phyloP scores from a whole-genome alignment of 2,113 vertebrate species.

The Bos javanicus region DNA sequence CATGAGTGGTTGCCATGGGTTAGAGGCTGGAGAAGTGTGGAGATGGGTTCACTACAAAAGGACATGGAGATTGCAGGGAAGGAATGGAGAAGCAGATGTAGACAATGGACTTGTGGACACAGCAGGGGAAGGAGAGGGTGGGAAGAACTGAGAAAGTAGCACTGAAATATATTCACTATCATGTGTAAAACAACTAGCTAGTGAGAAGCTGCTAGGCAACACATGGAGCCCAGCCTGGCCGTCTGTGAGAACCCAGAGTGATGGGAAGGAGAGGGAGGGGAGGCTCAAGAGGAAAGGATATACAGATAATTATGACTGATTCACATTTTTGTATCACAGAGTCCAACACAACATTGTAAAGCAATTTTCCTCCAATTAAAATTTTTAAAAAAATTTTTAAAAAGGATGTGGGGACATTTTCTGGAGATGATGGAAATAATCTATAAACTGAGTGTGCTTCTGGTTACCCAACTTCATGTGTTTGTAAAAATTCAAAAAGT shows the following conservation, averaged over 20 bases:
- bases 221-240: neutral
- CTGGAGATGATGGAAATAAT: neutral
- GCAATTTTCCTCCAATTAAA: neutral
- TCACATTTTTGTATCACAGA: neutral
- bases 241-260: neutral
- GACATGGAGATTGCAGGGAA: neutral
- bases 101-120: neutral
- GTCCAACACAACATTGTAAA: neutral
- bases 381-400: neutral
- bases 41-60: neutral
- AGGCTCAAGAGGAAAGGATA: neutral
- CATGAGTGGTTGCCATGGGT: neutral
- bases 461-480: neutral
- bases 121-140: neutral
- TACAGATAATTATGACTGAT: neutral
- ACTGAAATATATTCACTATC: neutral
- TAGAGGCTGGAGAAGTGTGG: neutral
- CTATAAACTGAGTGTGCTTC: neutral
- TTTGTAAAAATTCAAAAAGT: constrained; percentile 6
- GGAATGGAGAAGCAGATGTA: neutral
- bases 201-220: neutral
- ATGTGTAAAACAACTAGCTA: neutral
- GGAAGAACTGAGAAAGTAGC: neutral
- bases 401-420: neutral
- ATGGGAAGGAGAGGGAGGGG: neutral